phyloP scores from a whole-genome alignment of 2,113 vertebrate genomes.

The Pollimyrus isidori region DNA sequence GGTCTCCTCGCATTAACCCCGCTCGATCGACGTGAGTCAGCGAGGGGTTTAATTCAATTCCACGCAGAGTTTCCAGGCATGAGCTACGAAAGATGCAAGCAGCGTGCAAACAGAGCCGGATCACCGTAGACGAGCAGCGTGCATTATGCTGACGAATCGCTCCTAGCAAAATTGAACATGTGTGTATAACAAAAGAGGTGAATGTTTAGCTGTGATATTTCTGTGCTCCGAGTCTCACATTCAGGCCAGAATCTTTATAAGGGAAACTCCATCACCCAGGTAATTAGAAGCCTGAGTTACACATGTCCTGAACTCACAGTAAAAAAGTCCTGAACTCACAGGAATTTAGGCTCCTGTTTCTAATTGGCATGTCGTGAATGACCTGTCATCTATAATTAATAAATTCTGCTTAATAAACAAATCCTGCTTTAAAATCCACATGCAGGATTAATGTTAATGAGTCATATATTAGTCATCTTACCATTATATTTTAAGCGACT shows the following conservation, averaged over 20 bases:
- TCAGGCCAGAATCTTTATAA: neutral
- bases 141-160: neutral
- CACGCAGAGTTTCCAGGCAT: neutral
- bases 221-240: neutral
- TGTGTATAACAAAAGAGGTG: neutral
- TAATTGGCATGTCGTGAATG: neutral
- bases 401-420: neutral
- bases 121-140: neutral
- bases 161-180: neutral
- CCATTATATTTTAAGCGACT: neutral
- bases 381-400: neutral
- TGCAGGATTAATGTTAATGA: neutral
- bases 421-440: neutral
- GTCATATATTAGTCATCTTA: neutral
- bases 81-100: neutral
- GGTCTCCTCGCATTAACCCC: neutral
- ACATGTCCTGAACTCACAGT: no score
- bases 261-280: neutral
- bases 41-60: neutral
- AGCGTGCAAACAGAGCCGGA: neutral
- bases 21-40: neutral
- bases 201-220: neutral
- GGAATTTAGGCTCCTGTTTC: neutral
- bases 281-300: neutral
- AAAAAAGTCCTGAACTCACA: neutral